Conservation (phyloP, 2,797 vertebrate species). For the Periparus ater region DNA sequence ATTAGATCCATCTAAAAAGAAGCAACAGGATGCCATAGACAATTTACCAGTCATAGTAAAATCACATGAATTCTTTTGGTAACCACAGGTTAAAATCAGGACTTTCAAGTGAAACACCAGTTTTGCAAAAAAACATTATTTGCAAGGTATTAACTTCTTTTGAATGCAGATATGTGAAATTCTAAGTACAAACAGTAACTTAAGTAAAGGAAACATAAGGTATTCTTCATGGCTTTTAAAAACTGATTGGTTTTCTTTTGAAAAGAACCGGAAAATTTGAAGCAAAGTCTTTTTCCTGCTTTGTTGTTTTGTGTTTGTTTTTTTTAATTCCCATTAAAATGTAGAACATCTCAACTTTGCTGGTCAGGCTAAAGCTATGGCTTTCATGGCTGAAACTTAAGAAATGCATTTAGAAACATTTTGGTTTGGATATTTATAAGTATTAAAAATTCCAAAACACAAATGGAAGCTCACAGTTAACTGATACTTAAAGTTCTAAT, state of each 20-base stretch:
- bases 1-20: not conserved
- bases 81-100: not conserved
- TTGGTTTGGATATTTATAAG: not conserved
- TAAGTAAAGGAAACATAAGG: not conserved
- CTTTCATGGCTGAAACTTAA: not conserved
- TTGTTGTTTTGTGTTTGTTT: not conserved
- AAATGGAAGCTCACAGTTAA: not conserved
- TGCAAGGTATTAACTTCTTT: not conserved
- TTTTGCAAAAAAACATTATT: not conserved
- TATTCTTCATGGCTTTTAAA: not conserved
- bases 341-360: not conserved
- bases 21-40: not conserved
- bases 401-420: not conserved
- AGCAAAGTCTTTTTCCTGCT: not conserved
- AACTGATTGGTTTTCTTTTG: not conserved
- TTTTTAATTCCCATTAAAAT: not conserved
- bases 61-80: not conserved
- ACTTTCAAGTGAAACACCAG: not conserved
- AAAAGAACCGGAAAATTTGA: not conserved
- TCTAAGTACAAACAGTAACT: not conserved
- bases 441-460: not conserved
- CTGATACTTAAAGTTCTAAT: not conserved
- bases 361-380: not conserved
- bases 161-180: not conserved
- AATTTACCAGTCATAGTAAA: not conserved